These are phyloP conservation scores for Stegodyphus mimosarum DNA, from an alignment of 1,140 invertebrate species.

Conservation along the genomic window DNA sequence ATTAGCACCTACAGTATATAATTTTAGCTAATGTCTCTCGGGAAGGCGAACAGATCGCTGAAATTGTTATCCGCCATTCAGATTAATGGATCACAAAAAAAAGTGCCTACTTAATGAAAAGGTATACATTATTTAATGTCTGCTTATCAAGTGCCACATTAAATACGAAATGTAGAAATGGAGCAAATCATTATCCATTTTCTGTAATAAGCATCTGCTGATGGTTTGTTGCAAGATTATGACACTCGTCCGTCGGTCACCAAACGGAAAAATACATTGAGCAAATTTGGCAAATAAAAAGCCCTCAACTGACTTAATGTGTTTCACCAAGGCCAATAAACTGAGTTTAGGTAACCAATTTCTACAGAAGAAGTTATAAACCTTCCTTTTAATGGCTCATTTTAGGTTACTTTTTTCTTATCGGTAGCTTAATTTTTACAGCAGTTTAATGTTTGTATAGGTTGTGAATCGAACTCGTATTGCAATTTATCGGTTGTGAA, in stretches of 20 bases:
- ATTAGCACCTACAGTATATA: too few relatives aligned
- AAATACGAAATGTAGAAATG: conserved; percentile 2
- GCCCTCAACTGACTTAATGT: conserved; percentile 1
- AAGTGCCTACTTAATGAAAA: too few relatives aligned
- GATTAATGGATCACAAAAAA: too few relatives aligned
- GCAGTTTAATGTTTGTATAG: conserved; percentile 9
- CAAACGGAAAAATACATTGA: conserved; percentile 9
- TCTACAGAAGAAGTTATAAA: conserved; percentile 18
- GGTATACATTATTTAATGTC: too few relatives aligned
- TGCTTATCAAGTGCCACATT: not conserved
- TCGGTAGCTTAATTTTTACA: conserved; percentile 16
- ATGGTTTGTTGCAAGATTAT: not conserved
- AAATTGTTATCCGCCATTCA: too few relatives aligned
- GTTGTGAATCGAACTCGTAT: conserved; percentile 13
- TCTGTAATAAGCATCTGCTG: conserved; percentile 4
- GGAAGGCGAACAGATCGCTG: too few relatives aligned
- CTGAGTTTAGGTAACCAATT: not conserved
- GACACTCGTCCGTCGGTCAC: not conserved
- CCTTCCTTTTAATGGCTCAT: conserved; percentile 12
- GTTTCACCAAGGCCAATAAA: conserved; percentile 14
- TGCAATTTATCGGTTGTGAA: conserved; percentile 21
- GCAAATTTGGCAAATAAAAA: conserved; percentile 22
- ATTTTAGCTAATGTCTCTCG: too few relatives aligned
- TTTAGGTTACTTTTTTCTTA: not conserved
- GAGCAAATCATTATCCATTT: conserved; percentile 10